Conservation (phyloP, 2,888 invertebrate genomes). For the Nezara viridula region DNA sequence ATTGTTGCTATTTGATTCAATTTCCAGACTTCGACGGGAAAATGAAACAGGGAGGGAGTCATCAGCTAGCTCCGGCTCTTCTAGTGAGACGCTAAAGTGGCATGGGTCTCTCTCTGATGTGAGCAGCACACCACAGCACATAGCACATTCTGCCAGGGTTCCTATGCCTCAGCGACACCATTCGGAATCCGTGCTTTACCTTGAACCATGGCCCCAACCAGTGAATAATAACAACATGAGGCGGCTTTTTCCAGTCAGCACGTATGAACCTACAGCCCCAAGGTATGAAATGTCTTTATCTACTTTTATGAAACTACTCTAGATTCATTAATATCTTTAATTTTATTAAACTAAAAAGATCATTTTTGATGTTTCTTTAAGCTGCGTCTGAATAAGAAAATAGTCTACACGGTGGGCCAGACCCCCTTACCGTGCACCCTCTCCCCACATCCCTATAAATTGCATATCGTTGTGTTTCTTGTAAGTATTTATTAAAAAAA, state of each 20-base stretch:
- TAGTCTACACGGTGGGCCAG: too few species aligned
- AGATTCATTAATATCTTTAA: too few species aligned
- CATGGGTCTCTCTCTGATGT: slow-evolving; percentile 83
- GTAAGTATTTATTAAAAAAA: too few species aligned
- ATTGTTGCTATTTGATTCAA: too few species aligned
- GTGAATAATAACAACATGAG: slow-evolving; percentile 71
- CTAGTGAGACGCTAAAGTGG: slow-evolving; percentile 85
- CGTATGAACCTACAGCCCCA: slow-evolving; percentile 71
- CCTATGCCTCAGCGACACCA: slow-evolving; percentile 83
- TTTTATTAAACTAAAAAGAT: too few species aligned
- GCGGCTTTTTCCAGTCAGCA: slow-evolving; percentile 79
- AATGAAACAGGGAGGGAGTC: slow-evolving; percentile 70
- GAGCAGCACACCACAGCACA: slow-evolving; percentile 74
- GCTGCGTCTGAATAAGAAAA: too few species aligned
- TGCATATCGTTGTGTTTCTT: too few species aligned
- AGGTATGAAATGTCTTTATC: slow-evolving; percentile 60
- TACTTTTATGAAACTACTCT: too few species aligned
- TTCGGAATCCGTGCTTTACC: slow-evolving; percentile 82
- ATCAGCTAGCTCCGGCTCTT: slow-evolving; percentile 69
- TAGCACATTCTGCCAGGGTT: slow-evolving; percentile 83
- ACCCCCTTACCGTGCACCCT: too few species aligned
- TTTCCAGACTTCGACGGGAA: slow-evolving; percentile 72
- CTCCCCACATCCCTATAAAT: too few species aligned
- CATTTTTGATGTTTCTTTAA: too few species aligned
- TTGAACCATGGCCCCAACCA: slow-evolving; percentile 69